Evolutionary conservation across 2,113 vertebrate genomes (phyloP).

Genomic region (Alosa alosa): DNA sequence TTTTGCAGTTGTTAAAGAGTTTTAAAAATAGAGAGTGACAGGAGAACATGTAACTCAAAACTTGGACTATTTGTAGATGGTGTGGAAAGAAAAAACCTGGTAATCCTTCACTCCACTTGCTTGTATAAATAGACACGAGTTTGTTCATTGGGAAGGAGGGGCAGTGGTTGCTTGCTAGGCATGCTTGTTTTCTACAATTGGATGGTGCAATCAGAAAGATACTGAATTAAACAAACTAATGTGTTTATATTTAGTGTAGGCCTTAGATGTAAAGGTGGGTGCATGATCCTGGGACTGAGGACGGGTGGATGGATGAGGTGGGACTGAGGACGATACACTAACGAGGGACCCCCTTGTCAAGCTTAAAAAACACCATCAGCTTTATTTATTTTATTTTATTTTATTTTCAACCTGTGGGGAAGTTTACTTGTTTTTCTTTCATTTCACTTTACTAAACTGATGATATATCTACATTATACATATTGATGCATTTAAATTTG

Average conservation of each 20-base stretch:
- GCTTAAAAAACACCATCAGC: no score
- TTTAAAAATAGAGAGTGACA: conserved; percentile 37
- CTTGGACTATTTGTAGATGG: conserved; percentile 51
- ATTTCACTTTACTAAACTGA: no score
- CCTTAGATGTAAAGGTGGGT: not conserved
- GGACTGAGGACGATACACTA: no score
- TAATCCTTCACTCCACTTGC: conserved; percentile 51
- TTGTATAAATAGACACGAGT: conserved; percentile 57
- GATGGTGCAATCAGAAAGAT: not conserved
- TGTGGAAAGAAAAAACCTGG: conserved; percentile 51
- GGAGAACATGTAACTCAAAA: conserved; percentile 43
- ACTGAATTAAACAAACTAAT: not conserved
- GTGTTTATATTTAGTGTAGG: not conserved
- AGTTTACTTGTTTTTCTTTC: no score
- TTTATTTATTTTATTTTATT: no score
- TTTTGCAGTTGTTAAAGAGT: conserved; percentile 31
- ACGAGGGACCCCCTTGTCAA: no score
- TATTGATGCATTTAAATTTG: no score
- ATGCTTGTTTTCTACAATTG: conserved; percentile 63
- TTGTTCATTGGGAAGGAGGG: conserved; percentile 47
- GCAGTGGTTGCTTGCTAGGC: conserved; percentile 56
- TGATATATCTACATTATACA: no score
- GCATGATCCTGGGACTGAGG: no score
- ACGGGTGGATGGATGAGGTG: no score
- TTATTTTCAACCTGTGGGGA: no score